Percentiles rank a stretch among this genome's conserved stretches.
Conservation (phyloP, 2,888 invertebrate genomes). For the Hypolimnas misippus region DNA sequence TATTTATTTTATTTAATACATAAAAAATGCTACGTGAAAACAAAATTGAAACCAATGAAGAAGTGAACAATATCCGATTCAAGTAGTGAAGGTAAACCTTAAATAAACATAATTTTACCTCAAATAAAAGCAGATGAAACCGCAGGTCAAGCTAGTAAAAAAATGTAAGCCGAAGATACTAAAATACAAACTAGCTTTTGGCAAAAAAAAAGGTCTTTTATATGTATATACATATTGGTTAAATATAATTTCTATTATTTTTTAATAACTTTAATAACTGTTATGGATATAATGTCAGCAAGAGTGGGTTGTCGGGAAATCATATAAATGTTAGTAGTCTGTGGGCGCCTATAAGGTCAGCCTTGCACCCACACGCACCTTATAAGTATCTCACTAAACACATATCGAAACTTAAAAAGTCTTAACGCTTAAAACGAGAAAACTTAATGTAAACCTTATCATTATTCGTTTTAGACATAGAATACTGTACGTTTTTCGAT, state of each 20-base stretch:
- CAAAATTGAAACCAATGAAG: too few species aligned
- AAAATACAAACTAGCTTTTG: too few species aligned
- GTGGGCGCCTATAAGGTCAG: conserved; percentile 82
- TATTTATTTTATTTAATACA: too few species aligned
- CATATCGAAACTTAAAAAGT: conserved; percentile 38
- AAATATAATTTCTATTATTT: conserved; percentile 14
- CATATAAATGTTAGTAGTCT: conserved; percentile 73
- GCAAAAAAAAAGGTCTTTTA: too few species aligned
- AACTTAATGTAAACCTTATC: conserved; percentile 47
- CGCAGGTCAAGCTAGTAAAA: too few species aligned
- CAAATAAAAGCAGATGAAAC: too few species aligned
- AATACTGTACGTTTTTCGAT: conserved; percentile 13
- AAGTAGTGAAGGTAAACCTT: too few species aligned
- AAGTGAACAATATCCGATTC: too few species aligned
- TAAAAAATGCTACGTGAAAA: too few species aligned
- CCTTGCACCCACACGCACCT: conserved; percentile 82
- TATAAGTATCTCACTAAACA: conserved; percentile 70
- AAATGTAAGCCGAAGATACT: too few species aligned
- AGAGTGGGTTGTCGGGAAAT: conserved; percentile 77
- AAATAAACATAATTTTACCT: too few species aligned
- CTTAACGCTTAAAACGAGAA: conserved; percentile 43
- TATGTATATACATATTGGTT: too few species aligned
- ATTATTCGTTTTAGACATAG: conserved; percentile 13
- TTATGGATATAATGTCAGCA: conserved; percentile 67
- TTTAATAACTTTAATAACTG: conserved; percentile 47